A percentile compares a stretch with the other conserved stretches of the same genome.
These are phyloP conservation scores for Odontomachus brunneus DNA, from an alignment of 1,140 invertebrate genomes.

Conservation along the genomic window DNA sequence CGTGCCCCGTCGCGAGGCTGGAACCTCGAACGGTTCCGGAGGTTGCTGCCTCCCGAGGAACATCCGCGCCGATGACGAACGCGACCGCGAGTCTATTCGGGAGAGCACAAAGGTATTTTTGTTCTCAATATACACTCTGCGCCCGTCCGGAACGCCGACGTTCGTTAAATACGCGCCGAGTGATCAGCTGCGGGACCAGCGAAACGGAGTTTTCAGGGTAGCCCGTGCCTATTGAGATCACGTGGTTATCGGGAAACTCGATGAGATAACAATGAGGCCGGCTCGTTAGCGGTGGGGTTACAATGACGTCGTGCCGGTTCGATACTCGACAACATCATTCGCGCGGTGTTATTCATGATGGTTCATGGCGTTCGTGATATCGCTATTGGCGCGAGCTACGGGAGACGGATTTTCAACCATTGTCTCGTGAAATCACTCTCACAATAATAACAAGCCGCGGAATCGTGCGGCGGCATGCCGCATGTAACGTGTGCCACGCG, in stretches of 20 bases:
- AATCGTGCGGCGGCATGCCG: constrained; percentile 63
- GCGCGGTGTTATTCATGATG: constrained; percentile 56
- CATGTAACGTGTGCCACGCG: background rate
- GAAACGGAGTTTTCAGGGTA: constrained; percentile 53
- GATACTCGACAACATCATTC: constrained; percentile 49
- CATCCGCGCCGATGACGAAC: background rate
- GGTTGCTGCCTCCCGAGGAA: too few species aligned
- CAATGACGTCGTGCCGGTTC: constrained; percentile 67
- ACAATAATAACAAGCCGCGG: constrained; percentile 32
- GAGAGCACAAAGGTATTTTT: constrained; percentile 31
- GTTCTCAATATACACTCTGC: constrained; percentile 9
- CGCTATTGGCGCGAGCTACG: constrained; percentile 48
- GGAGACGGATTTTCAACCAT: constrained; percentile 51
- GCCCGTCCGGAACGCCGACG: constrained; percentile 25
- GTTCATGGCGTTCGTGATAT: constrained; percentile 43
- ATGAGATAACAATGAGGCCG: constrained; percentile 77
- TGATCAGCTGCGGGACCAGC: constrained; percentile 23
- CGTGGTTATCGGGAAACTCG: constrained; percentile 63
- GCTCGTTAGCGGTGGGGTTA: constrained; percentile 79
- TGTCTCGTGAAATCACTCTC: constrained; percentile 53
- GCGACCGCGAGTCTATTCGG: background rate
- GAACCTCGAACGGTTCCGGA: too few species aligned
- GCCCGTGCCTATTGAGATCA: constrained; percentile 54
- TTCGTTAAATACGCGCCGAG: constrained; percentile 38
- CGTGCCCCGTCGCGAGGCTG: too few species aligned